Evolutionary conservation across 2,797 vertebrate species (phyloP).

Genomic region (Sebastes steindachneri): DNA sequence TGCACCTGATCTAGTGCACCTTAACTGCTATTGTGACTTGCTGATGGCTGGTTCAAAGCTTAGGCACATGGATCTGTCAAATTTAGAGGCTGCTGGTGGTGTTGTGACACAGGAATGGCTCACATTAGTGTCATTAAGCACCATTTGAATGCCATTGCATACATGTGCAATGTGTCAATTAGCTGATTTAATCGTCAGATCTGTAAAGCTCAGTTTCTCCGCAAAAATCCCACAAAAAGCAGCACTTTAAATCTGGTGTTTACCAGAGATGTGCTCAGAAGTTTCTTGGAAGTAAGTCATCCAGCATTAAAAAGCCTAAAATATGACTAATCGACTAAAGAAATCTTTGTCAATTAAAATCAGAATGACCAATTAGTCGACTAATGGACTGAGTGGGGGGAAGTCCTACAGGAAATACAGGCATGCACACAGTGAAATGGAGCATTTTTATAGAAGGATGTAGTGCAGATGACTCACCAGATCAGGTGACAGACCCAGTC

Average conservation of each 20-base stretch:
- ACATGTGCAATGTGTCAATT: not conserved
- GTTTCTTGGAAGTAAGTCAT: too few species aligned
- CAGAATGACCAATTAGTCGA: too few species aligned
- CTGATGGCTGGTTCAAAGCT: not conserved
- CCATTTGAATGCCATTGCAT: not conserved
- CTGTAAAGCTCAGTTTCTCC: too few species aligned
- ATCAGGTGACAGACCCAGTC: slow-evolving; percentile 93
- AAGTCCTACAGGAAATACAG: not conserved
- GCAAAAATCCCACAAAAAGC: too few species aligned
- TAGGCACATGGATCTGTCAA: not conserved
- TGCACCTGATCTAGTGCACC: not conserved
- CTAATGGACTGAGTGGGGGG: too few species aligned
- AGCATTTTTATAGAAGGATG: not conserved
- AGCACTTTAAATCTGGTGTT: too few species aligned
- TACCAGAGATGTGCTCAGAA: too few species aligned
- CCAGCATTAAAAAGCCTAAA: too few species aligned
- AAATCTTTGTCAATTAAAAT: too few species aligned
- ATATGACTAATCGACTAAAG: too few species aligned
- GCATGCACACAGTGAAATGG: not conserved
- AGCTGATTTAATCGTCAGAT: too few species aligned
- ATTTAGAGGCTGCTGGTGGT: not conserved
- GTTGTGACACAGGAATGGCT: not conserved
- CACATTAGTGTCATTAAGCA: not conserved
- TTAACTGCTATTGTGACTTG: not conserved
- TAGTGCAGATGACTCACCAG: slow-evolving; percentile 83